Conservation (phyloP, 2,113 vertebrate genomes). For the Zeus faber region DNA sequence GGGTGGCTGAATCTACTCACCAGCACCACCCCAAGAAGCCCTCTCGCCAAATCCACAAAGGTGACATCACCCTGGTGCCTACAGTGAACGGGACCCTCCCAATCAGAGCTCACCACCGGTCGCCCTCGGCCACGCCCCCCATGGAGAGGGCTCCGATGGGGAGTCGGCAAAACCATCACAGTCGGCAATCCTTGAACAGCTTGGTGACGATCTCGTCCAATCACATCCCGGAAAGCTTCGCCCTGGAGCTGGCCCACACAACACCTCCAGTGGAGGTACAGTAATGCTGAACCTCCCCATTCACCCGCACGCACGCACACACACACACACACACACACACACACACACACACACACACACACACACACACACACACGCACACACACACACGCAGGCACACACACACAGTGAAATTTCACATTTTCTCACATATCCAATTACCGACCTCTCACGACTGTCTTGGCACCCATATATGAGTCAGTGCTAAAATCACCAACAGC, state of each 20-base stretch:
- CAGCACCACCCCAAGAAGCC: slow-evolving; percentile 94
- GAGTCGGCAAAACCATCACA: slow-evolving; percentile 91
- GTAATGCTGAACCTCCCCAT: background rate
- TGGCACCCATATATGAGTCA: background rate
- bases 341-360: slow-evolving; percentile 12
- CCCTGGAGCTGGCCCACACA: slow-evolving; percentile 90
- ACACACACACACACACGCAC: background rate
- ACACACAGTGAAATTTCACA: background rate
- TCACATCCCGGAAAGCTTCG: slow-evolving; percentile 95
- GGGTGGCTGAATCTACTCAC: slow-evolving; percentile 92
- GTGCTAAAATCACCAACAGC: background rate
- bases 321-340: slow-evolving; percentile 9
- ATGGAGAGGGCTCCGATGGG: slow-evolving; percentile 91
- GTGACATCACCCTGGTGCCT: slow-evolving; percentile 93
- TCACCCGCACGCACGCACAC: slow-evolving; percentile 4
- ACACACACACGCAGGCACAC: slow-evolving; percentile 9
- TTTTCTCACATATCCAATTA: background rate
- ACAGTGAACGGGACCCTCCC: slow-evolving; percentile 92
- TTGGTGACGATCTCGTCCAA: slow-evolving; percentile 97
- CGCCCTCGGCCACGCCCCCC: slow-evolving; percentile 86
- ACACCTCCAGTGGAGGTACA: slow-evolving; percentile 97
- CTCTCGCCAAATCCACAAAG: slow-evolving; percentile 94
- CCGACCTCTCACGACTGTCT: background rate
- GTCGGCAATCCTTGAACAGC: slow-evolving; percentile 95
- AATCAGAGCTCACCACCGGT: slow-evolving; percentile 90